Conservation (phyloP, 2,797 vertebrate genomes). For the Nyctibius grandis region DNA sequence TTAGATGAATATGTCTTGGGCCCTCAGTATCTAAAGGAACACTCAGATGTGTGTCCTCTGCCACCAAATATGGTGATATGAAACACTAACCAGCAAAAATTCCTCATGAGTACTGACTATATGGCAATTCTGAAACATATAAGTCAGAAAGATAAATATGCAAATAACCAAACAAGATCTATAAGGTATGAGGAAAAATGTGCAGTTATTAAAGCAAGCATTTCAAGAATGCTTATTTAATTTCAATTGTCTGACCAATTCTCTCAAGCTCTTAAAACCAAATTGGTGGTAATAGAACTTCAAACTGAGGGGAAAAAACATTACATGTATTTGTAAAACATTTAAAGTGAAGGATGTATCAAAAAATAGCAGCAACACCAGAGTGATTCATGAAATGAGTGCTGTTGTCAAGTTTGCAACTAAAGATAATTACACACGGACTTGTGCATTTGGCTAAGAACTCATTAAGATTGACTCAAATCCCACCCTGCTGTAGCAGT, state of each 20-base stretch:
- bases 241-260: not conserved
- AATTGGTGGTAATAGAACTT: not conserved
- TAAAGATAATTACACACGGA: not conserved
- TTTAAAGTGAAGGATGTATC: not conserved
- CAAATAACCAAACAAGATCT: not conserved
- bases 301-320: not conserved
- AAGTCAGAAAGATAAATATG: not conserved
- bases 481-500: not conserved
- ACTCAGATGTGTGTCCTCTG: not conserved
- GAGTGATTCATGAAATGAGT: not conserved
- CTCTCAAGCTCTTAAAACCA: not conserved
- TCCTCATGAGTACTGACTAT: not conserved
- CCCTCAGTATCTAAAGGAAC: not conserved
- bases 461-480: not conserved
- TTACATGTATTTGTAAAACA: not conserved
- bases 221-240: not conserved
- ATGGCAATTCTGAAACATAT: not conserved
- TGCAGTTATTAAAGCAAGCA: not conserved
- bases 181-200: not conserved
- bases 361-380: not conserved
- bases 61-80: not conserved
- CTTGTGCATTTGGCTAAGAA: not conserved
- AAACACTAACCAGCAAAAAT: not conserved
- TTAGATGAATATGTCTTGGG: not conserved
- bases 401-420: not conserved